Evolutionary conservation across 30 jellyfish, hydroid and myxozoan genomes (phyloP).

Genomic region (Hydra vulgaris): DNA sequence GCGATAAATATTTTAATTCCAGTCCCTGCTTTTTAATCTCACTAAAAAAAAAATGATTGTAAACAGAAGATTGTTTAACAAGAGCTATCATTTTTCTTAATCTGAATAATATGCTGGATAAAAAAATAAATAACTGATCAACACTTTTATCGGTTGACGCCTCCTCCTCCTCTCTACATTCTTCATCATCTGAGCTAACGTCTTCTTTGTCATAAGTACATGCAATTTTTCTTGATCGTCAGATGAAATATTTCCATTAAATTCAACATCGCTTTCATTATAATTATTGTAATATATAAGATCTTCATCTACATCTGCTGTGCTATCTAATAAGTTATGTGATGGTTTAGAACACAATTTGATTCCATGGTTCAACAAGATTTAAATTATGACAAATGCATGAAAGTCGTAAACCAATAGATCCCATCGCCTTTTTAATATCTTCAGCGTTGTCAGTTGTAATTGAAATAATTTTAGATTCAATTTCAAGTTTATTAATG

Average conservation of each 20-base stretch:
- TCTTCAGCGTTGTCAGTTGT: neutral
- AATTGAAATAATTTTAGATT: neutral
- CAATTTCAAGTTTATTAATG: too few relatives aligned
- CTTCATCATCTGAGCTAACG: neutral
- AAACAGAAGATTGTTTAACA: neutral
- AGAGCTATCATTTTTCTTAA: neutral
- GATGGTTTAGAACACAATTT: neutral
- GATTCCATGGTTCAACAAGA: neutral
- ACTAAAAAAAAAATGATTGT: neutral
- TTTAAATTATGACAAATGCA: neutral
- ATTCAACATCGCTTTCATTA: neutral
- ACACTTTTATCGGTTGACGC: neutral
- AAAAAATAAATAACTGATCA: neutral
- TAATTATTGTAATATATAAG: neutral
- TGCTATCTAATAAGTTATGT: neutral
- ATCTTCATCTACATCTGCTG: neutral
- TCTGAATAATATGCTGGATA: neutral
- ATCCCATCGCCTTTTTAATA: neutral
- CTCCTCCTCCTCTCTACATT: neutral
- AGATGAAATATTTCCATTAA: neutral
- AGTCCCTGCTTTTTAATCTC: neutral
- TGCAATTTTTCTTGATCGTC: neutral
- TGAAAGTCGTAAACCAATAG: neutral
- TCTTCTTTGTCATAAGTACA: neutral
- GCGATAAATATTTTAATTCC: neutral